A percentile compares a stretch with the other conserved stretches of the same genome.
Conservation (phyloP, 2,888 invertebrate species). For the Acronicta alni region DNA sequence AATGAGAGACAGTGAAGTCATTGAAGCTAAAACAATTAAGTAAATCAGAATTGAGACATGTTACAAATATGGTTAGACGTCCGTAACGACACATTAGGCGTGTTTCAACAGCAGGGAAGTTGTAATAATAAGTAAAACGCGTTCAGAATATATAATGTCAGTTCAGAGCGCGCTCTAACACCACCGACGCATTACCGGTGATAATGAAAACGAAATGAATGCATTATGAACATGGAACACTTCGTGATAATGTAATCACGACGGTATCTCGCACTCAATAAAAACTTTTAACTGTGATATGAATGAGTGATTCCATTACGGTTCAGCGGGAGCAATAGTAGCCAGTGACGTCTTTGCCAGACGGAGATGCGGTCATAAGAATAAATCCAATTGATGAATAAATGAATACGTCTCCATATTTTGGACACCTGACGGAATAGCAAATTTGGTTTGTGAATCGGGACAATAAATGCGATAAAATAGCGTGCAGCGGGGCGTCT, state of each 20-base stretch:
- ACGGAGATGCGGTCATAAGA: slow-evolving; percentile 61
- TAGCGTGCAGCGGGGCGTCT: slow-evolving; percentile 80
- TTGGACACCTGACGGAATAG: slow-evolving; percentile 81
- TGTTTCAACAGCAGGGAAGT: slow-evolving; percentile 73
- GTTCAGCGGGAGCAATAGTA: slow-evolving; percentile 34
- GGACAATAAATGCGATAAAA: slow-evolving; percentile 83
- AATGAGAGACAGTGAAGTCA: slow-evolving; percentile 11
- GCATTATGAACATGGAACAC: slow-evolving; percentile 59
- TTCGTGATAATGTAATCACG: slow-evolving; percentile 59
- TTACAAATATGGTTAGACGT: slow-evolving; percentile 53
- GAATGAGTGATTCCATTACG: slow-evolving; percentile 44
- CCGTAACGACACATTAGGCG: slow-evolving; percentile 67
- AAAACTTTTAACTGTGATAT: slow-evolving; percentile 56
- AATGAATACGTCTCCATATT: slow-evolving; percentile 74
- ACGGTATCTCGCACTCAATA: slow-evolving; percentile 58
- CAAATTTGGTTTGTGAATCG: slow-evolving; percentile 68
- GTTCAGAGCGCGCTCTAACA: slow-evolving; percentile 69
- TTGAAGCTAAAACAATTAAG: slow-evolving; percentile 48
- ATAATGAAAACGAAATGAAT: slow-evolving; percentile 78
- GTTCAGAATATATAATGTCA: slow-evolving; percentile 77
- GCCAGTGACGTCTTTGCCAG: slow-evolving; percentile 58
- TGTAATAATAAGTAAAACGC: slow-evolving; percentile 79
- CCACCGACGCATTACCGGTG: slow-evolving; percentile 70
- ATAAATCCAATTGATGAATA: slow-evolving; percentile 70
- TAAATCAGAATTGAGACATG: slow-evolving; percentile 66